Evolutionary conservation across 2,797 vertebrate species (phyloP).

Genomic region (Telmatherina bonti): DNA sequence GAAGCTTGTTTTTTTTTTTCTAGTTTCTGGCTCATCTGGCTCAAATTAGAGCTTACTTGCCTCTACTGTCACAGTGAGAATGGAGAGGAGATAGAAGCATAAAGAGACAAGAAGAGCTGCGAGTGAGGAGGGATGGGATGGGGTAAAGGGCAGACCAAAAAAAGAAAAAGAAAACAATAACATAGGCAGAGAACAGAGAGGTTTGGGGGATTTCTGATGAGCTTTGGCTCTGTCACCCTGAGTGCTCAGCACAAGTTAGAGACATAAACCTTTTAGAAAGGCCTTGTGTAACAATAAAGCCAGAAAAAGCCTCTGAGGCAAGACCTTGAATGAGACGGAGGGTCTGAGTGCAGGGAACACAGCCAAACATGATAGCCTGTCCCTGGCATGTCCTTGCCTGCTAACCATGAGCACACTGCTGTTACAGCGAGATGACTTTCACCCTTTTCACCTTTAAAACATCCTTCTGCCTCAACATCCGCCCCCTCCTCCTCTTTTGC

Average conservation of each 20-base stretch:
- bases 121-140: slow-evolving; percentile 16
- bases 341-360: slow-evolving; percentile 18
- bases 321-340: slow-evolving; percentile 36
- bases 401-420: slow-evolving; percentile 40
- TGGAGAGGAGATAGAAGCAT: slow-evolving; percentile 65
- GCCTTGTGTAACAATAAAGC: slow-evolving; percentile 51
- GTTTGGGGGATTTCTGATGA: slow-evolving; percentile 66
- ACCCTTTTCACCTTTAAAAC: slow-evolving; percentile 58
- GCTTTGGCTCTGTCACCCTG: slow-evolving; percentile 53
- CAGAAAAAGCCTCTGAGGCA: slow-evolving; percentile 49
- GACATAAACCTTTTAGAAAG: slow-evolving; percentile 65
- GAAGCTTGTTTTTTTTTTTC: slow-evolving; percentile 65
- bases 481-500: not conserved
- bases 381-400: slow-evolving; percentile 48
- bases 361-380: slow-evolving; percentile 35
- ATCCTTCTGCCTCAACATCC: slow-evolving; percentile 28
- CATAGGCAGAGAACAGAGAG: slow-evolving; percentile 35
- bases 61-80: slow-evolving; percentile 70
- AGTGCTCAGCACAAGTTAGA: slow-evolving; percentile 60
- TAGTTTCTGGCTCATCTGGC: slow-evolving; percentile 78
- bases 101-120: slow-evolving; percentile 48
- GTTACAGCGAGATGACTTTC: slow-evolving; percentile 44
- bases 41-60: slow-evolving; percentile 76
- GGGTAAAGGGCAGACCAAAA: not conserved
- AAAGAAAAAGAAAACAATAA: slow-evolving; percentile 54